Percentiles rank a stretch among this genome's conserved stretches.
Conservation (phyloP, 2,797 vertebrate genomes). For the Anas acuta region DNA sequence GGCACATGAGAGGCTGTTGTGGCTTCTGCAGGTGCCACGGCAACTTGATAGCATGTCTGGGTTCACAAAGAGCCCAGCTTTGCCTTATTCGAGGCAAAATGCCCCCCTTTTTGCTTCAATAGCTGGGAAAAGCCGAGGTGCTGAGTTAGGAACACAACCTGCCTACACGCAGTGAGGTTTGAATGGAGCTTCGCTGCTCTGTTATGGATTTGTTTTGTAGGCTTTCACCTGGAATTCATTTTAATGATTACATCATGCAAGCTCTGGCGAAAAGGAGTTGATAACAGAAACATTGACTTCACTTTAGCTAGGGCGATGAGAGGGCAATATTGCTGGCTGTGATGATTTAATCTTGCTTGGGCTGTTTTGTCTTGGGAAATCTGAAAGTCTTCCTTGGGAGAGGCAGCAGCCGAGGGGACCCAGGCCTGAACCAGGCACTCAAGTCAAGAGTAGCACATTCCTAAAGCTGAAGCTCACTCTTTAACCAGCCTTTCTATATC, state of each 20-base stretch:
- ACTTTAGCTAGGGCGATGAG: background rate
- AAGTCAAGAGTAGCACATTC: background rate
- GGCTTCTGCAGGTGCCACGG: constrained; percentile 10
- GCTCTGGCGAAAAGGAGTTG: background rate
- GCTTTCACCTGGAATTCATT: constrained; percentile 45
- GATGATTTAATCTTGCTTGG: constrained; percentile 9
- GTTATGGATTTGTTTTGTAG: background rate
- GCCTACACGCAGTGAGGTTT: background rate
- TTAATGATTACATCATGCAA: constrained; percentile 5
- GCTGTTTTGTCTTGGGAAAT: background rate
- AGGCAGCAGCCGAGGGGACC: background rate
- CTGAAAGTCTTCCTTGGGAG: background rate
- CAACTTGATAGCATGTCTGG: background rate
- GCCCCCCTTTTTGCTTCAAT: background rate
- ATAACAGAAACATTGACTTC: constrained; percentile 9
- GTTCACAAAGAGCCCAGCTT: background rate
- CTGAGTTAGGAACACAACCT: background rate
- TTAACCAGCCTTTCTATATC: background rate
- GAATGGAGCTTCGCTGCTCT: background rate
- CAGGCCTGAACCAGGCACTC: no score
- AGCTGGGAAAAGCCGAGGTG: background rate
- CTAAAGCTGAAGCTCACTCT: background rate
- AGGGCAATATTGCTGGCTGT: background rate
- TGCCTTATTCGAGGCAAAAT: background rate
- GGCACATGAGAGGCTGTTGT: background rate